Percentiles rank a stretch among this genome's conserved stretches.
These are phyloP conservation scores for Turritopsis rubra DNA, from an alignment of 30 jellyfish, hydroid and myxozoan genomes.

Conservation along the genomic window DNA sequence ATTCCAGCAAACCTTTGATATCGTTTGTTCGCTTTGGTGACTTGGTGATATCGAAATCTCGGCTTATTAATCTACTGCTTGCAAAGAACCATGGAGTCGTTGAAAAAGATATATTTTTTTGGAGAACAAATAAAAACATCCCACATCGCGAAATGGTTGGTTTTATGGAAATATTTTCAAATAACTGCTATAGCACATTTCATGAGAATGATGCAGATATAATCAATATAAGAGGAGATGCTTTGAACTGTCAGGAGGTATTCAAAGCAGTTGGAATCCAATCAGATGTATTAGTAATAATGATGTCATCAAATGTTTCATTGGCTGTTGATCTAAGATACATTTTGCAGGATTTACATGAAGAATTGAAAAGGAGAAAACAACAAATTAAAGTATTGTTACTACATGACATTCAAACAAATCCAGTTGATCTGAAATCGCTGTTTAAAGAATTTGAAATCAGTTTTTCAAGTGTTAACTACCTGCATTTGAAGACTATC, in stretches of 20 bases:
- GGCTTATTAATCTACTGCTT: background rate
- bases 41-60: background rate
- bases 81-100: background rate
- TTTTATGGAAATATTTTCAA: background rate
- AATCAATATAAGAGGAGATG: background rate
- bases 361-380: background rate
- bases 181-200: background rate
- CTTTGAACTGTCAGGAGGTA: background rate
- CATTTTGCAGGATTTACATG: background rate
- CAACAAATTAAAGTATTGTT: background rate
- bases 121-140: background rate
- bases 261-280: background rate
- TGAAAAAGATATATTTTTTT: background rate
- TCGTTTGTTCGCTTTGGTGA: constrained; percentile 2
- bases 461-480: background rate
- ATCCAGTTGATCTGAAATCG: background rate
- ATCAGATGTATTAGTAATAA: background rate
- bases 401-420: background rate
- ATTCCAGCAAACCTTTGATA: background rate
- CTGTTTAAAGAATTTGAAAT: background rate
- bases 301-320: background rate
- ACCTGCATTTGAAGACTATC: background rate
- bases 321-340: background rate
- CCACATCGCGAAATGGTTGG: background rate
- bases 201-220: background rate